These are phyloP conservation scores for Sphenopsis melanotis DNA, from an alignment of 2,797 vertebrate genomes.

Conservation along the genomic window DNA sequence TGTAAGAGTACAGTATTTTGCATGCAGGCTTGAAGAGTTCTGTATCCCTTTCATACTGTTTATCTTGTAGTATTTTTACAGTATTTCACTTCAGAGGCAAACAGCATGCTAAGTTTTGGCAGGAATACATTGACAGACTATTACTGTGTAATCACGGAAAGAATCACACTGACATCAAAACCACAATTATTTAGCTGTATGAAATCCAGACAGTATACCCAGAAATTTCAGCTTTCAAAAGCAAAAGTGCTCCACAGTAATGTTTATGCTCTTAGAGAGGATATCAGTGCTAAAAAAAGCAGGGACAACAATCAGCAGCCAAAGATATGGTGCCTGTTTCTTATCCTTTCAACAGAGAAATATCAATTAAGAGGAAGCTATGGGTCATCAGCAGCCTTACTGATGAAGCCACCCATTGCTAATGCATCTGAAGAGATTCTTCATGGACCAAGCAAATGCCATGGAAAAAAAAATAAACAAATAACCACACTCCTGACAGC, in stretches of 20 bases:
- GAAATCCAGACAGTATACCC: not conserved
- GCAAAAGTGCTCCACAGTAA: not conserved
- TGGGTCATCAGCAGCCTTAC: not conserved
- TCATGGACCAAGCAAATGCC: not conserved
- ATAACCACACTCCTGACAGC: not conserved
- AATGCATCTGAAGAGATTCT: not conserved
- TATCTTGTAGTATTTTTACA: not conserved
- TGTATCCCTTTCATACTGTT: not conserved
- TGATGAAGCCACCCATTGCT: not conserved
- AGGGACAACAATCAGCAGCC: not conserved
- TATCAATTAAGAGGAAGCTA: not conserved
- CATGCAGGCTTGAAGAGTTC: not conserved
- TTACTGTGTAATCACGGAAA: not conserved
- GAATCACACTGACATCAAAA: constrained; percentile 4
- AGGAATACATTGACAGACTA: not conserved
- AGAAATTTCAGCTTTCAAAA: not conserved
- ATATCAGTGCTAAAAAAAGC: not conserved
- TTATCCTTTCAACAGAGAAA: not conserved
- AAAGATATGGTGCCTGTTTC: not conserved
- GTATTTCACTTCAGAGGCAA: not conserved
- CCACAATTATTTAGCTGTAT: not conserved
- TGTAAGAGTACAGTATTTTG: not conserved
- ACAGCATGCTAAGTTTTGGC: not conserved
- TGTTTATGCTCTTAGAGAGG: not conserved
- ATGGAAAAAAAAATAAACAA: not conserved